These are phyloP conservation scores for Tenualosa ilisha DNA, from an alignment of 2,797 vertebrate species.

Conservation along the genomic window DNA sequence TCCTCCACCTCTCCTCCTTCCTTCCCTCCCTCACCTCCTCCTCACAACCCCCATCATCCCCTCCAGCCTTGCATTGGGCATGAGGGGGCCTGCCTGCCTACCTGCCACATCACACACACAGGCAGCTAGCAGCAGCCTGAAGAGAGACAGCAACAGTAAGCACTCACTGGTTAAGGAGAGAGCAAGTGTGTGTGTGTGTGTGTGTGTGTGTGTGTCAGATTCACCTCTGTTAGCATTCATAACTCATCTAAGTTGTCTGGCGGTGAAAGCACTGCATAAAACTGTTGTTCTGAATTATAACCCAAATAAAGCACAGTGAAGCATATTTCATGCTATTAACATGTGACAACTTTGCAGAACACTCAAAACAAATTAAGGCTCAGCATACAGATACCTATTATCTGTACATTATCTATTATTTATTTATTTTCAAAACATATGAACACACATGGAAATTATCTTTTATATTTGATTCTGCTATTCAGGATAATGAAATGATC, in stretches of 20 bases:
- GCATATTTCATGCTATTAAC: too few relatives aligned
- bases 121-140: conserved; percentile 8
- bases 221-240: too few relatives aligned
- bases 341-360: too few relatives aligned
- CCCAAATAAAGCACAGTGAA: too few relatives aligned
- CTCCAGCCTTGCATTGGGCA: conserved; percentile 34
- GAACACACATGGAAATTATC: too few relatives aligned
- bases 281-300: not conserved
- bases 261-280: not conserved
- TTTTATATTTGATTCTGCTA: too few relatives aligned
- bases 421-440: too few relatives aligned
- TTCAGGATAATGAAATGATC: too few relatives aligned
- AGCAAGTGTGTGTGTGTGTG: not conserved
- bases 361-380: too few relatives aligned
- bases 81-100: conserved; percentile 50
- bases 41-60: not conserved
- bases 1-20: not conserved
- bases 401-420: too few relatives aligned
- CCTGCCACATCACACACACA: conserved; percentile 44
- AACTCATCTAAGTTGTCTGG: too few relatives aligned
- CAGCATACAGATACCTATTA: too few relatives aligned
- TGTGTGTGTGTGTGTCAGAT: not conserved
- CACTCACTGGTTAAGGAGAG: not conserved
- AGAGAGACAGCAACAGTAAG: conserved; percentile 6
- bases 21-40: not conserved